Conservation (phyloP, 2,797 vertebrate species). For the Manis crassicaudata region DNA sequence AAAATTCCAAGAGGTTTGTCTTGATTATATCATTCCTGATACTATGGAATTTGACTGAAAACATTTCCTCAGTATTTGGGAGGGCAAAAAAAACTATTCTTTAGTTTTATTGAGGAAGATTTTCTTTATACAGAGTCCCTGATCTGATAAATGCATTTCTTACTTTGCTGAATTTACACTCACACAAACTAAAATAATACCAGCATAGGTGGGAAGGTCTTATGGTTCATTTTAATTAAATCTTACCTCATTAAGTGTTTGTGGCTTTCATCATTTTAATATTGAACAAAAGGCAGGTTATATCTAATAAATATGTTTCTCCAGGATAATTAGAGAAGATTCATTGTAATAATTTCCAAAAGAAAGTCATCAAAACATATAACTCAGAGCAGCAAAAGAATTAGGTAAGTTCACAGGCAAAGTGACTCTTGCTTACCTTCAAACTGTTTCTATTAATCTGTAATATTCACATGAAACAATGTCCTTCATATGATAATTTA, state of each 20-base stretch:
- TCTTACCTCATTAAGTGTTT: slow-evolving; percentile 45
- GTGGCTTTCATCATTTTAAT: slow-evolving; percentile 49
- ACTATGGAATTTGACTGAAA: neutral
- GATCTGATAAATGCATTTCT: neutral
- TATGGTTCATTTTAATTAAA: slow-evolving; percentile 60
- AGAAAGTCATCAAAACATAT: slow-evolving; percentile 42
- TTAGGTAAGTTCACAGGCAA: neutral
- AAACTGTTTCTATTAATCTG: slow-evolving; percentile 4
- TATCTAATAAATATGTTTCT: slow-evolving; percentile 41
- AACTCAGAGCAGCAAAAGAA: neutral
- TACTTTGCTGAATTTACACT: slow-evolving; percentile 28
- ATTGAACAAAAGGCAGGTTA: slow-evolving; percentile 21
- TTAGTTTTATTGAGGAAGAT: neutral
- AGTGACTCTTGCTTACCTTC: neutral
- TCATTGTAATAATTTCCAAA: slow-evolving; percentile 56
- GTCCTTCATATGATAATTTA: neutral
- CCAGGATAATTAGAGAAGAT: slow-evolving; percentile 49
- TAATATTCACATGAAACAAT: neutral
- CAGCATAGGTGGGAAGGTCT: neutral
- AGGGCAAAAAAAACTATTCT: neutral
- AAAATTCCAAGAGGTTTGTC: neutral
- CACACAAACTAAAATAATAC: slow-evolving; percentile 16
- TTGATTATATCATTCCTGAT: neutral
- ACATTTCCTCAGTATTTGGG: neutral
- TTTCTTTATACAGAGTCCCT: neutral